Evolutionary conservation across 2,113 vertebrate genomes (phyloP).

Genomic region (Siphamia tubifer): DNA sequence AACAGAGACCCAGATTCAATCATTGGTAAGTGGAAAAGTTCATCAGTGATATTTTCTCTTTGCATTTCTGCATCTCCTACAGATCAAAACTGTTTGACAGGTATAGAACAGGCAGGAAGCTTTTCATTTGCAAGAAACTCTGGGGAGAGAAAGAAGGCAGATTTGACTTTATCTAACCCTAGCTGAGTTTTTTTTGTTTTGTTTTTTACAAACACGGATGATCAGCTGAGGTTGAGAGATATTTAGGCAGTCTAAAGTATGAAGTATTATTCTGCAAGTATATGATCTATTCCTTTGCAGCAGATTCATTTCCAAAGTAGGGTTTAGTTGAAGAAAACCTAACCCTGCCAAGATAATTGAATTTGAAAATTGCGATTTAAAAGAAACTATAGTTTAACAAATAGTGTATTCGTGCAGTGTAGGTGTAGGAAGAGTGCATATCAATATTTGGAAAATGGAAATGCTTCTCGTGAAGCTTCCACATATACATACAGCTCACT

Average conservation of each 20-base stretch:
- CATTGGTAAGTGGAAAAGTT: slow-evolving; percentile 78
- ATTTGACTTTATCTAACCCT: background rate
- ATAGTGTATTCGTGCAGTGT: too few species aligned
- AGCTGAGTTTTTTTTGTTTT: background rate
- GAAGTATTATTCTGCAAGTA: background rate
- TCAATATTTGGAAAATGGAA: too few species aligned
- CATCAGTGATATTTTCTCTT: background rate
- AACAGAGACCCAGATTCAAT: slow-evolving; percentile 82
- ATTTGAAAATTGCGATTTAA: too few species aligned
- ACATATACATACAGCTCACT: background rate
- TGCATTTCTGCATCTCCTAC: background rate
- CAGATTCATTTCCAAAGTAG: background rate
- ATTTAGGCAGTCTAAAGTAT: slow-evolving; percentile 18
- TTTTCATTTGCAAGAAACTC: background rate
- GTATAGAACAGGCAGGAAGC: background rate
- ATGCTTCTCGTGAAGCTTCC: too few species aligned
- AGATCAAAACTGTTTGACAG: background rate
- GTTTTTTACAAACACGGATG: background rate
- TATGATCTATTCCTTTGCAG: background rate
- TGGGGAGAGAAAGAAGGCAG: background rate
- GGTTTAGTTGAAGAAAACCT: too few species aligned
- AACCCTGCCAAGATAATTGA: too few species aligned
- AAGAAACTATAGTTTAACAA: too few species aligned
- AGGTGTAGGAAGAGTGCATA: too few species aligned
- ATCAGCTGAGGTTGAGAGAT: slow-evolving; percentile 2